Conservation (phyloP, 2,113 vertebrate genomes). For the Haliaeetus leucogaster region DNA sequence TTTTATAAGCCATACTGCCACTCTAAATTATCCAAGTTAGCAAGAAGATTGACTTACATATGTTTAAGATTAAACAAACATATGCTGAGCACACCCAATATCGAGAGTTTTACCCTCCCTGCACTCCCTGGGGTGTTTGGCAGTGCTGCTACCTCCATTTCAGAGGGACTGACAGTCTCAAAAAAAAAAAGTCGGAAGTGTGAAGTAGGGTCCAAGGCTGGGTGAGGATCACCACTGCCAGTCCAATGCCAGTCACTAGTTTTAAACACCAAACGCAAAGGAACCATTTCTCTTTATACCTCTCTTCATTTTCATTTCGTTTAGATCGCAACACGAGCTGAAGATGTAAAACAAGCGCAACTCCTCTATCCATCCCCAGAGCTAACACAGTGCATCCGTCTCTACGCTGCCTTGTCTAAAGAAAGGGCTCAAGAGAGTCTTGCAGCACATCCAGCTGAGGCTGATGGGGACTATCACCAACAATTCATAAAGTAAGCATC, state of each 20-base stretch:
- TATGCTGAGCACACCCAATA: neutral
- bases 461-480: neutral
- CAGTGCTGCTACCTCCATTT: neutral
- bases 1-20: neutral
- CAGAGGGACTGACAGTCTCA: neutral
- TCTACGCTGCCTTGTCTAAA: neutral
- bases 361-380: neutral
- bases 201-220: neutral
- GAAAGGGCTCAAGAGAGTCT: neutral
- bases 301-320: neutral
- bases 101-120: neutral
- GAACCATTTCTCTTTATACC: neutral
- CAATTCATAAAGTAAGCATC: neutral
- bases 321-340: neutral
- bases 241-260: neutral
- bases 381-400: neutral
- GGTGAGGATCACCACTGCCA: neutral
- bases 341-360: neutral
- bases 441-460: neutral
- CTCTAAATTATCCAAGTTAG: neutral
- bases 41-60: neutral
- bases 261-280: neutral
- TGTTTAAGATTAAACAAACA: neutral
- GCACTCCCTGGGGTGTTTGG: neutral
- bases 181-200: neutral